Evolutionary conservation across 2,113 vertebrate species (phyloP).

Genomic region (Oxygymnocypris stewartii): DNA sequence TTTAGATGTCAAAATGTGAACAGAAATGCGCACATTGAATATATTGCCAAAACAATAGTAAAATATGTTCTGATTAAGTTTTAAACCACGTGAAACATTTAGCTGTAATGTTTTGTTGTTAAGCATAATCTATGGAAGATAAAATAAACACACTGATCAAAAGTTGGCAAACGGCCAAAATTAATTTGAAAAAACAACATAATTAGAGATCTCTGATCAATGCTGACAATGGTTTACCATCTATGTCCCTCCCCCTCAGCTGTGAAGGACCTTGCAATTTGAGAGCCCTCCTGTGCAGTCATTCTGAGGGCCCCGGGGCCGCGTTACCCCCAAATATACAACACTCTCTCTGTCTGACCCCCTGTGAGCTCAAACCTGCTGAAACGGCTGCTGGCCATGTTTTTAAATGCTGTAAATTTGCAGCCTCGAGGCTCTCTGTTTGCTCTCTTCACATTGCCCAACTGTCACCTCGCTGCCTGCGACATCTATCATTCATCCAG

Average conservation of each 20-base stretch:
- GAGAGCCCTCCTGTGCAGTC: conserved; percentile 52
- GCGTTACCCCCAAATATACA: conserved; percentile 58
- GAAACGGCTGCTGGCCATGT: conserved; percentile 55
- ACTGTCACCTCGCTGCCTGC: conserved; percentile 47
- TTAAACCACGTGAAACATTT: neutral
- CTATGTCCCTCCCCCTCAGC: conserved; percentile 49
- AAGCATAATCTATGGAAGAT: neutral
- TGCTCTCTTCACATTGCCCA: conserved; percentile 54
- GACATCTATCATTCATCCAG: conserved; percentile 11
- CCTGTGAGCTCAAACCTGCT: conserved; percentile 45
- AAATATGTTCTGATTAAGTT: neutral
- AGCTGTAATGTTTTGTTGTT: neutral
- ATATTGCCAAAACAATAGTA: neutral
- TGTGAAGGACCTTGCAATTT: conserved; percentile 57
- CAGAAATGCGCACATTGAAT: neutral
- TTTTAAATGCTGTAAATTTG: conserved; percentile 58
- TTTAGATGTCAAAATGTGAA: neutral
- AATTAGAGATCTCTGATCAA: conserved; percentile 6
- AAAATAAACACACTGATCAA: neutral
- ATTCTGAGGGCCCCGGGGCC: conserved; percentile 63
- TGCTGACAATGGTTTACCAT: conserved; percentile 68
- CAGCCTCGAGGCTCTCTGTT: conserved; percentile 56
- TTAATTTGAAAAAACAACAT: neutral
- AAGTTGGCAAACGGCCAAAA: neutral
- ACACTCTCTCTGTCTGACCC: conserved; percentile 48